Conservation (phyloP, 2,888 invertebrate genomes). For the Frankliniella intonsa region DNA sequence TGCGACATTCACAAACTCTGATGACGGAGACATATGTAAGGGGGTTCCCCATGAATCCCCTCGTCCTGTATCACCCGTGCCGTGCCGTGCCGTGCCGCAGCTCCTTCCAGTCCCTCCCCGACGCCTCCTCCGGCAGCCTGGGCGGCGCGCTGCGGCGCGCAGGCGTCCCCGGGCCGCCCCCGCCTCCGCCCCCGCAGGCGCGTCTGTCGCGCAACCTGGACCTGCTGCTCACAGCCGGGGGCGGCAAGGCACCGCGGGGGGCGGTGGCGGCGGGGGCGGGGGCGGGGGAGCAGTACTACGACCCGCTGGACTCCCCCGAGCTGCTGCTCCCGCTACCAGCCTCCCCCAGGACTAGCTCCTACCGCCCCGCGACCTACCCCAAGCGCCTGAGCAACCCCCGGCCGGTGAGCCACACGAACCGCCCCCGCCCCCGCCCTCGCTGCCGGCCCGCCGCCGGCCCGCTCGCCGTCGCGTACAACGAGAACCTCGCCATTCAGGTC, state of each 20-base stretch:
- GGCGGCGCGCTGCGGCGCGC: not conserved
- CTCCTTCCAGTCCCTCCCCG: not conserved
- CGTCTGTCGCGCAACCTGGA: slow-evolving; percentile 28
- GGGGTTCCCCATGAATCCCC: no score
- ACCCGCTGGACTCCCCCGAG: slow-evolving; percentile 36
- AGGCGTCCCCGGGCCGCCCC: not conserved
- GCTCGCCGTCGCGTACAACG: not conserved
- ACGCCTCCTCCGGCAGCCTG: not conserved
- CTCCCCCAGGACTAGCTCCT: not conserved
- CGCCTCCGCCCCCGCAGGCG: slow-evolving; percentile 42
- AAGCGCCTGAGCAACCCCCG: slow-evolving; percentile 7
- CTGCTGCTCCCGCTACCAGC: slow-evolving; percentile 39
- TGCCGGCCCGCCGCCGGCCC: not conserved
- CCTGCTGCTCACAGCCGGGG: slow-evolving; percentile 31
- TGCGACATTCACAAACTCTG: no score
- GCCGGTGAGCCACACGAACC: not conserved
- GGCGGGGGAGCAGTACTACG: slow-evolving; percentile 30
- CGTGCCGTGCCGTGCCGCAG: not conserved
- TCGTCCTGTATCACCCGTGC: not conserved
- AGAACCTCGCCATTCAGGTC: no score
- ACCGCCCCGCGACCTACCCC: not conserved
- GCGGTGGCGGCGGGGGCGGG: slow-evolving; percentile 31
- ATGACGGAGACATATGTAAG: no score
- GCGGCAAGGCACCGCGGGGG: slow-evolving; percentile 35
- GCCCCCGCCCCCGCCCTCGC: not conserved